Evolutionary conservation across 2,113 vertebrate species (phyloP), one percentile per base, ranked within the genome.

Genomic region (Montifringilla adamsi): DNA sequence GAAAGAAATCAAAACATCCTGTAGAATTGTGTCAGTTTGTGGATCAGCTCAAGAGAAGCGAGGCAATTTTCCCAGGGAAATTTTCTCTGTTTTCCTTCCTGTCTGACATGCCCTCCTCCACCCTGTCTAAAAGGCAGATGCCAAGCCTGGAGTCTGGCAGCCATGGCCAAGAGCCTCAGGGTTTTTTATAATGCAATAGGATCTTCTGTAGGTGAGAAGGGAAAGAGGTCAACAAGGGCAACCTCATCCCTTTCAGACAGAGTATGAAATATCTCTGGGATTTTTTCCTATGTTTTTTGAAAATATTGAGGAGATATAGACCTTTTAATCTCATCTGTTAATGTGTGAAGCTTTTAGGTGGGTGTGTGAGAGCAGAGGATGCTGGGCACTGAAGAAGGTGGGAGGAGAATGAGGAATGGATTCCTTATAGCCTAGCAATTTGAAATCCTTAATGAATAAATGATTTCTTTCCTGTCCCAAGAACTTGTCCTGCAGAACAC

Each of bases 1-100:
- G 70, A 43, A 91, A 79, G 59, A 94, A 88, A 87, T 85, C 62
- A 90, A 94, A 95, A 66, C 59, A 80, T 85, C 46, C 50, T 69
- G 41, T 41, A 79, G 78, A 73, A 73, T 28, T 0, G 0, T 87
- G 52, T 76, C 70, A 83, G 19, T 95, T 22, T 75, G 64, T 67
- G 58, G 60, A 64, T 84, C 33, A 31, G 24, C 28, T 83, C 70
- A 85, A 58, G 31, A 90, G 62, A 93, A 85, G 60, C 9, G 56
- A 79, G 62, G 28, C 41, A 58, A 26, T 82, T 82, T 94, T 96
- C 24, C 26, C 20, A 73, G 41, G 17, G 58, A 76, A 62, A 18
- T 89, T 50, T 68, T 82, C 49, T 66, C 41, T 68, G 15, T 47
- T 87, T 91, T 78, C 35, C 43, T 70, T 95, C 44, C 39, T 0